Evolutionary conservation across 2,113 vertebrate species (phyloP).

Genomic region (Cervus canadensis): DNA sequence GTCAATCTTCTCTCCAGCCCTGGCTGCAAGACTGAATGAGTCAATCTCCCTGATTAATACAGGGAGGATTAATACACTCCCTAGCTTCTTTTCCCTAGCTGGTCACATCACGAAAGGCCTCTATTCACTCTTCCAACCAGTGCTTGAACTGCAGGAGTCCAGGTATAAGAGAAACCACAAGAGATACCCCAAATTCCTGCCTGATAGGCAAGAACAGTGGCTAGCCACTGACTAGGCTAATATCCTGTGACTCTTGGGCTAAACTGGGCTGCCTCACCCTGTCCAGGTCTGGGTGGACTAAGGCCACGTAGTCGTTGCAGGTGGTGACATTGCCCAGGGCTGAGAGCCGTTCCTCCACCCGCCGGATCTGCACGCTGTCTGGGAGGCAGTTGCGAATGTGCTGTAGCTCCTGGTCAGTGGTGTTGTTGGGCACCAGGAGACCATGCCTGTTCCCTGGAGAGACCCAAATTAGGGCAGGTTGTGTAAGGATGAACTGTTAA

Average conservation of each 20-base stretch:
- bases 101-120: neutral
- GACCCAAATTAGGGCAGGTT: neutral
- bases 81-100: conserved; percentile 16
- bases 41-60: neutral
- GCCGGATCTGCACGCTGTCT: conserved; percentile 88
- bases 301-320: conserved; percentile 97
- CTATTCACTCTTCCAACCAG: neutral
- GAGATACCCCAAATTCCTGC: neutral
- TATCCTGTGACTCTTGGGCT: neutral
- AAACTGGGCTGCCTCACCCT: conserved; percentile 81
- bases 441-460: conserved; percentile 93
- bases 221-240: neutral
- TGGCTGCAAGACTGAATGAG: neutral
- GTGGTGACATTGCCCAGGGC: conserved; percentile 95
- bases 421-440: conserved; percentile 93
- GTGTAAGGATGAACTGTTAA: neutral
- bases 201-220: neutral
- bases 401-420: conserved; percentile 97
- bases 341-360: conserved; percentile 93
- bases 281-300: conserved; percentile 96
- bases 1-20: neutral
- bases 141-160: neutral
- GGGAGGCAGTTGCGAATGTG: conserved; percentile 95
- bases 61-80: neutral
- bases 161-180: neutral